Evolutionary conservation across 2,797 vertebrate genomes (phyloP).

Genomic region (Coccyzus lansbergi): DNA sequence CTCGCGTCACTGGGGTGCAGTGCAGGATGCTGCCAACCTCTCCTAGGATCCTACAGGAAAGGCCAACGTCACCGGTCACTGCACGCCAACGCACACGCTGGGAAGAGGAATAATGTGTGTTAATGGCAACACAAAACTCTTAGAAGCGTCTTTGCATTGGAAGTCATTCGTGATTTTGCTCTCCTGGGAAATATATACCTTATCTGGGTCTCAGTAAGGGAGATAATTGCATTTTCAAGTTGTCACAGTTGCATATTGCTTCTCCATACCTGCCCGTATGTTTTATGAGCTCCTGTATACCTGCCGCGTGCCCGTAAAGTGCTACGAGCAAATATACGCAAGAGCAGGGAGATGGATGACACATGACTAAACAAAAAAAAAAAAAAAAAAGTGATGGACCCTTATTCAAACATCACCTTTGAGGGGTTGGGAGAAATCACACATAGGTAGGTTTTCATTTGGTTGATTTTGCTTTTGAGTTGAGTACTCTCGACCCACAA

Average conservation of each 20-base stretch:
- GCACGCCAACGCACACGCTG: fast-evolving
- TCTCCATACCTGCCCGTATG: background rate
- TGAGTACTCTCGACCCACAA: background rate
- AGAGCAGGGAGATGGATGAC: background rate
- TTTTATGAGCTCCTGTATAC: background rate
- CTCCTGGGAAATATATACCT: background rate
- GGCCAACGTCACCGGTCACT: fast-evolving
- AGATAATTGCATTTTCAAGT: background rate
- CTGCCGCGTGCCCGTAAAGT: background rate
- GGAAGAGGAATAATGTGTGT: fast-evolving
- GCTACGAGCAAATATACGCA: background rate
- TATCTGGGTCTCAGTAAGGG: background rate
- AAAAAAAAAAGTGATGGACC: background rate
- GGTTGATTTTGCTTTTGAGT: background rate
- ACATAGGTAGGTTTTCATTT: background rate
- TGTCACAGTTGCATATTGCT: background rate
- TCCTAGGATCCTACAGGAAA: background rate
- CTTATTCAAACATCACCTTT: background rate
- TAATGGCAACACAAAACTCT: background rate
- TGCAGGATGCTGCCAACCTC: background rate
- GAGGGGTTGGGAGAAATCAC: background rate
- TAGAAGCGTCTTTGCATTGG: fast-evolving
- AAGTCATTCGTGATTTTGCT: background rate
- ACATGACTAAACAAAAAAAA: background rate
- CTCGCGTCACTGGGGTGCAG: fast-evolving